Conservation (phyloP, 1,140 invertebrate species). For the Leptestheria dahalacensis region DNA sequence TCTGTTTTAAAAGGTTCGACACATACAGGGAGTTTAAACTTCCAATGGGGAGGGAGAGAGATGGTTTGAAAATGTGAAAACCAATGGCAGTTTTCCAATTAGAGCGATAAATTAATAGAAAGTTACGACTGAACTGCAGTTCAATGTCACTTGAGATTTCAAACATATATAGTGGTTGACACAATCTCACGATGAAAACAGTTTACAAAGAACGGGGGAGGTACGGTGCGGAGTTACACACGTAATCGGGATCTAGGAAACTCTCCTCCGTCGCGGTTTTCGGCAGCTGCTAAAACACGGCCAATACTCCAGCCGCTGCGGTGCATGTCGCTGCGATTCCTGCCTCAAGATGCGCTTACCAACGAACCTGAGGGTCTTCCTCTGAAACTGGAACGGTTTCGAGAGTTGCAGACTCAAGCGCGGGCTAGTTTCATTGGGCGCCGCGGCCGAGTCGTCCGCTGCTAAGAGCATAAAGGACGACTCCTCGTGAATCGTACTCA, state of each 20-base stretch:
- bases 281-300: slow-evolving; percentile 1
- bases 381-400: slow-evolving; percentile 11
- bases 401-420: background rate
- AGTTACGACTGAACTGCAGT: no score
- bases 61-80: no score
- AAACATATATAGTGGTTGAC: no score
- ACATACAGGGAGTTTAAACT: no score
- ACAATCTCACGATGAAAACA: no score
- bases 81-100: no score
- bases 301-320: slow-evolving; percentile 9
- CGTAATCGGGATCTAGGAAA: background rate
- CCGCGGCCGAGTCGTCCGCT: background rate
- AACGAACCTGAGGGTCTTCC: slow-evolving; percentile 3
- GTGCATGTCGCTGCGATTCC: slow-evolving; percentile 1
- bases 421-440: background rate
- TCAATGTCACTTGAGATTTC: no score
- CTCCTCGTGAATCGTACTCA: slow-evolving; percentile 5
- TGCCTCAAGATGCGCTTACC: slow-evolving; percentile 8
- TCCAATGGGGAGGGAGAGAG: no score
- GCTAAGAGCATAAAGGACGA: background rate
- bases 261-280: background rate
- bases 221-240: no score
- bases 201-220: no score
- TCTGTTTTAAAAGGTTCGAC: no score
- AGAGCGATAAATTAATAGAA: no score